A percentile compares a stretch with the other conserved stretches of the same genome.
phyloP scores from a whole-genome alignment of 2,113 vertebrate genomes.

The Glareola pratincola region DNA sequence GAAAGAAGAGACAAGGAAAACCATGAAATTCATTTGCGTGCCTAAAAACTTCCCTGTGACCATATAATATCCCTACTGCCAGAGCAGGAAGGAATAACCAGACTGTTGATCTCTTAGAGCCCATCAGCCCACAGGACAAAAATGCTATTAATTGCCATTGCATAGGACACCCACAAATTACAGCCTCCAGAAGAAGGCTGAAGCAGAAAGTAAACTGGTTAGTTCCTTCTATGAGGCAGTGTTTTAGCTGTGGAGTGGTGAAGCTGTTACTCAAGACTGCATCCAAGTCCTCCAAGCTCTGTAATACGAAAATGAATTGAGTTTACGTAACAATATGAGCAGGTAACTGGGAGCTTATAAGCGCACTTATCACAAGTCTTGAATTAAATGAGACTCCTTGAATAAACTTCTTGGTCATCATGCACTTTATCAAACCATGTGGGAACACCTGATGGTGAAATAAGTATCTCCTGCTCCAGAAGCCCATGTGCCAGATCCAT shows the following conservation, averaged over 20 bases:
- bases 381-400: not conserved
- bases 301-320: not conserved
- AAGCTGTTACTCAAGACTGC: not conserved
- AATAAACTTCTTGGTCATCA: not conserved
- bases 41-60: not conserved
- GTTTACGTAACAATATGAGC: not conserved
- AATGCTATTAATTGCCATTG: not conserved
- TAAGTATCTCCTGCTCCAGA: rapidly evolving
- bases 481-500: not conserved
- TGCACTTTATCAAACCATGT: not conserved
- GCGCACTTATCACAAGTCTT: not conserved
- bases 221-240: not conserved
- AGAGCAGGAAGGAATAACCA: not conserved
- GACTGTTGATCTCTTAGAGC: not conserved
- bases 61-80: not conserved
- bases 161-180: not conserved
- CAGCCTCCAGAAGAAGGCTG: not conserved
- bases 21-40: rapidly evolving
- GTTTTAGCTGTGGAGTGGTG: not conserved
- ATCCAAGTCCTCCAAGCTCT: not conserved
- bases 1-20: not conserved
- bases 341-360: not conserved
- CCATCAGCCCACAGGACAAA: not conserved
- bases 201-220: not conserved
- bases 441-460: not conserved